phyloP scores from a whole-genome alignment of 2,113 vertebrate genomes.

The Saimiri boliviensis region DNA sequence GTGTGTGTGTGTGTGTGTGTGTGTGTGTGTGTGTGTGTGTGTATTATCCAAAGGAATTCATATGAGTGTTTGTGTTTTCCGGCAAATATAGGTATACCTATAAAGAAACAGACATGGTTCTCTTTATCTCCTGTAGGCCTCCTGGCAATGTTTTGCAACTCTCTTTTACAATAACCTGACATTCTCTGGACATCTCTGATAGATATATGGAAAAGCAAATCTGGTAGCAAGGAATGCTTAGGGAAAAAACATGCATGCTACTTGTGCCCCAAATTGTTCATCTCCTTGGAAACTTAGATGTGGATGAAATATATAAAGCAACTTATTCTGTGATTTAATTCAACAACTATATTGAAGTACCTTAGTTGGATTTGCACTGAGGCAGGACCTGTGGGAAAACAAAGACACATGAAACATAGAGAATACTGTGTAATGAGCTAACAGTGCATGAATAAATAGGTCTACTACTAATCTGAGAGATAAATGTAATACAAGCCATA shows the following conservation, averaged over 20 bases:
- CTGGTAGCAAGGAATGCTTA: background rate
- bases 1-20: too few relatives aligned
- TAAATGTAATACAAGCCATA: background rate
- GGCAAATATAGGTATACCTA: background rate
- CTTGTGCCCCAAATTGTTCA: background rate
- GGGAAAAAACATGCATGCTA: background rate
- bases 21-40: too few relatives aligned
- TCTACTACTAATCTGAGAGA: background rate
- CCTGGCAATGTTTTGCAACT: background rate
- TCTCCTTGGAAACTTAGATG: slow-evolving; percentile 18
- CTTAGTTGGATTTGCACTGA: background rate
- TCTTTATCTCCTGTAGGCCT: background rate
- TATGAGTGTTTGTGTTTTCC: background rate
- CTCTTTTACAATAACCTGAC: background rate
- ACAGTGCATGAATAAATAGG: background rate
- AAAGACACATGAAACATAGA: background rate
- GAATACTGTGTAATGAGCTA: background rate
- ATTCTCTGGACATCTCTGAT: background rate
- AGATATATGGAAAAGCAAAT: background rate
- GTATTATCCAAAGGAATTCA: background rate
- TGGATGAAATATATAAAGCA: background rate
- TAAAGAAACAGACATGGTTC: background rate
- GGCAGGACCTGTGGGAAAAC: background rate
- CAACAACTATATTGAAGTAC: background rate
- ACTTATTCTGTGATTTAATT: slow-evolving; percentile 6